Evolutionary conservation across 2,797 vertebrate species (phyloP), one percentile per base, ranked within the genome.

Genomic region (Gymnoscopelus microlampas): DNA sequence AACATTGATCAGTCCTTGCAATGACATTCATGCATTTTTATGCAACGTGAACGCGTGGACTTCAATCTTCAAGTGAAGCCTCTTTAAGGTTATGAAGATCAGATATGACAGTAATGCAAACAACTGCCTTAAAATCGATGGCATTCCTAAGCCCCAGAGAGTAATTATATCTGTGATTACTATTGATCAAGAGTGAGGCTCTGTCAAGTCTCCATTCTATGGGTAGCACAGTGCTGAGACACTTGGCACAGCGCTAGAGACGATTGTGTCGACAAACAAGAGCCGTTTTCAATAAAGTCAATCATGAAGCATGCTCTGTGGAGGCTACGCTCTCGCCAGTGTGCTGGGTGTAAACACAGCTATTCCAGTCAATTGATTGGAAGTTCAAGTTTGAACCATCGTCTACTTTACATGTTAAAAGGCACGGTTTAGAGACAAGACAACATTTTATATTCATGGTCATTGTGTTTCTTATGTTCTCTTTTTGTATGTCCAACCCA

Each of bases 151-250:
- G 89, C 91, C 87, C 67, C 61, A 67, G 71, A 74, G 84, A 87
- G 88, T 93, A 94, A 94, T 94, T 95, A 94, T 93, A 88, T 92
- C 90, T 91, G 87, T 91, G 92, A 94, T 92, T 93, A 91, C 85
- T 93, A 94, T 94, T 90, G 94, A 95, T 93, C 88, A 91, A 77
- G 63, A 35, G 63, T 44, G 7, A 64, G 50, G 73, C 73, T 76
- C 54, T 87, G 85, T 90, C 81, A 84, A 85, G 81, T 82, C 73
- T 77, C 70, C 78, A 85, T 86, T 87, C 87, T 88, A 86, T 84
- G 79, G 79, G 79, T 77, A 81, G 82, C 86, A 83, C 71, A 85
- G 63, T 70, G 74, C 50, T 5, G 66, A 80, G 83, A 87, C 78
- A 75, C 78, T 71, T 81, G 77, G 81, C 82, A 76, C 57, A 47